These are phyloP conservation scores for Elanoides forficatus DNA, from an alignment of 2,113 vertebrate species.

Conservation along the genomic window DNA sequence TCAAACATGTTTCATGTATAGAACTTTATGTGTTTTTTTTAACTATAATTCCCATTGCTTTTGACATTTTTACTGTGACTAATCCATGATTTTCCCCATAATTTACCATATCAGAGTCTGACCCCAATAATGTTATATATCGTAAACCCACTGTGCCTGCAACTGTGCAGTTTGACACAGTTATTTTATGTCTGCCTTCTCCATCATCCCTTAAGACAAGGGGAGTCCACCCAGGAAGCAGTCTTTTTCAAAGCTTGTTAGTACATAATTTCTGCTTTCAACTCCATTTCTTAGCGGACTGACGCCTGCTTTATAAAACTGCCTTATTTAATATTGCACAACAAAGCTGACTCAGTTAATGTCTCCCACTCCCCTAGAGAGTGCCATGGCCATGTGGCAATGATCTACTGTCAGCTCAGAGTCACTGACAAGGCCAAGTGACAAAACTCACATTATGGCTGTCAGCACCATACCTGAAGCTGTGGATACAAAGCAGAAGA, in stretches of 20 bases:
- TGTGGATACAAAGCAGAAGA: neutral
- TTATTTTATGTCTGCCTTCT: neutral
- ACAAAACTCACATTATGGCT: neutral
- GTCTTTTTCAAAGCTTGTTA: neutral
- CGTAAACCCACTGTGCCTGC: neutral
- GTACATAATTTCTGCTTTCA: neutral
- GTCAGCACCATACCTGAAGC: neutral
- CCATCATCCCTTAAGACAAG: neutral
- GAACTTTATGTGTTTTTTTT: neutral
- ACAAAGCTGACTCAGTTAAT: neutral
- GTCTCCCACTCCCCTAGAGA: neutral
- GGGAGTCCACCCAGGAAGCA: neutral
- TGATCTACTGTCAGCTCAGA: neutral
- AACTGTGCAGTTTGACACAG: neutral
- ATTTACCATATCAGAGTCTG: neutral
- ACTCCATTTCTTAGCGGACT: neutral
- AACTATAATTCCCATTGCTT: neutral
- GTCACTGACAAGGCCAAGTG: neutral
- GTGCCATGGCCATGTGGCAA: neutral
- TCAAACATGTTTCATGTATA: accelerated
- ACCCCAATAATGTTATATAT: neutral
- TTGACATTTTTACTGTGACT: conserved; percentile 6
- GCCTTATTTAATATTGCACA: neutral
- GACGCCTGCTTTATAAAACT: neutral
- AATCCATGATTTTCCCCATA: neutral